Conservation (phyloP, 2,797 vertebrate genomes). For the Anguilla obscura region DNA sequence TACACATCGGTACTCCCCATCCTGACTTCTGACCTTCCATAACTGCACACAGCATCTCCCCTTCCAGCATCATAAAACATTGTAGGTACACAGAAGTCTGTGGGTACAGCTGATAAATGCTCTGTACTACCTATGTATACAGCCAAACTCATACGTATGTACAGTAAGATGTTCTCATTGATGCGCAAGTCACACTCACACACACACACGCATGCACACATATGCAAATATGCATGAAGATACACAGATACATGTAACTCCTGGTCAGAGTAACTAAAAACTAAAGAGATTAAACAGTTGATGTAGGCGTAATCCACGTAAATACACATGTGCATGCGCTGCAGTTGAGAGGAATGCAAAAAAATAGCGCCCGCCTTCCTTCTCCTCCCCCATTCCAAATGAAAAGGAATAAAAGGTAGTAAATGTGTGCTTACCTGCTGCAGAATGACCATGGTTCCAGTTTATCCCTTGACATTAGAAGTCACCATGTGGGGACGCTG, state of each 20-base stretch:
- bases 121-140: neutral
- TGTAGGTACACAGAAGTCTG: neutral
- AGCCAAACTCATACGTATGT: neutral
- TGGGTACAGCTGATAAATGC: neutral
- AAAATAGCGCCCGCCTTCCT: neutral
- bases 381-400: neutral
- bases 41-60: neutral
- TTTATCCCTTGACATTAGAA: slow-evolving; percentile 58
- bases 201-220: neutral
- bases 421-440: slow-evolving; percentile 62
- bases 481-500: slow-evolving; percentile 42
- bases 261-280: neutral
- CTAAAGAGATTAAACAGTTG: neutral
- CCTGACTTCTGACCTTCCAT: slow-evolving; percentile 1
- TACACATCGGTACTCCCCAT: neutral
- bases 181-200: neutral
- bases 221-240: neutral
- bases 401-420: neutral
- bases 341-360: neutral
- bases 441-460: slow-evolving; percentile 70
- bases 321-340: neutral
- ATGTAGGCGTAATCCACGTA: neutral
- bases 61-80: neutral
- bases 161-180: neutral
- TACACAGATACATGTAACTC: neutral